Evolutionary conservation across 2,888 invertebrate genomes (phyloP), one percentile per base, ranked within the genome.

Genomic region (Phasia obesa): DNA sequence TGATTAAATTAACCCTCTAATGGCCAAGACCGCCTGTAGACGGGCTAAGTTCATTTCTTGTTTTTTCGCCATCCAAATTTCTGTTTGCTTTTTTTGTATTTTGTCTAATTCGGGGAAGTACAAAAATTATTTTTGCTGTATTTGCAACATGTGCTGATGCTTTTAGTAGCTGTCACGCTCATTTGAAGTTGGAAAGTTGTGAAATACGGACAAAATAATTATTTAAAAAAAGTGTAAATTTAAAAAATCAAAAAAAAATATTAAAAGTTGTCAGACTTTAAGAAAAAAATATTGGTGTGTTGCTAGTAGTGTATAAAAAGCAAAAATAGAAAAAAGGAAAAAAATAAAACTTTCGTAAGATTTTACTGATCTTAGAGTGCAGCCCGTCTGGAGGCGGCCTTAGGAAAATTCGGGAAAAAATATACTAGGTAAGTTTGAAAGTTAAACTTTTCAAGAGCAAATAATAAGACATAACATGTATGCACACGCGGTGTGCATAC

Each of bases 341-440:
- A 13, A 13, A 13, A 11, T 13, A 38, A 38, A 38, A 38, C 38
- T 38, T 38, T 38, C 13, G 38, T 38, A 38, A 38, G 38, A 13
- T 38, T 38, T 38, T 38, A 38, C 13, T 11, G 38, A 38, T 38
- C 38, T 38, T 38, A 13, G 13, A 38, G 13, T 11, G 38, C 13
- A 74, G 17, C 64, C 74, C 25, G 64, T 64, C 74, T 47, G 25
- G 23, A 57, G 51, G 69, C 38, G 51, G 51, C 51, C 19, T 53
- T 60, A 19, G 62, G 60, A 53, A 25, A 69, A 55, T 44, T 21
- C 6, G 44, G 19, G 27, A 74, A 74, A 27, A 51, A 75, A 57
- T 55, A 27, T 79, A 51, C 51, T 64, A 73, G 31, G 62, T 77
- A 57, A 64, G 55, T 64, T 80, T 71, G 47, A 65, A 67, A 78